Base-by-base conservation (phyloP, 2,888 invertebrate species). In the Plebejus anna region DNA sequence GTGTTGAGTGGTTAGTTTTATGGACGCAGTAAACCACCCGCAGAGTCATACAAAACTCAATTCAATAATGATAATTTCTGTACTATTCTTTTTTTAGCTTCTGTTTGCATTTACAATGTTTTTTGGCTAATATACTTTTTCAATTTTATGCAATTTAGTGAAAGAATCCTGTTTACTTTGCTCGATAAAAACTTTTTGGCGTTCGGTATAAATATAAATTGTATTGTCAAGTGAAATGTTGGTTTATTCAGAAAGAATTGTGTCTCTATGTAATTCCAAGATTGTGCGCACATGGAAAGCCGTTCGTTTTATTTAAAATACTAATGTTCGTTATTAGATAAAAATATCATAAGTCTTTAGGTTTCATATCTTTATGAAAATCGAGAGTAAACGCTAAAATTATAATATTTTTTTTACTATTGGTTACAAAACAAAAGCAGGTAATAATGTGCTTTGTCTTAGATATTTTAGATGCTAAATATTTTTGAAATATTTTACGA, bases 11-110 rank as follows among this genome's bases (percentile, higher is more conserved):
- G 89, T 89, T 86, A 87, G 81, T 80, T 91, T 90, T 91, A 91
- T 86, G 83, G 81, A 81, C 57, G 86, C 83, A 80, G 85, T 92
- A 93, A 89, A 92, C 92, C 92, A 90, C 91, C 92, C 91, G 90
- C 91, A 81, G 83, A 79, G 90, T 81, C 81, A 80, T 81, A 80
- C 79, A 82, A 66, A 66, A 66, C 32, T 66, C 66, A 9, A 66
- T 66, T 66, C 61, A 32, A 66, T 66, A 66, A 16, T 66, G 66
- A 66, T 36, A 61, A 61, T 61, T 61, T 11, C 28, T 61, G 61
- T 36, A 66, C 13, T 66, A 66, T 66, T 66, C 72, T 47, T 28
- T 72, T n/a, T 72, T 22, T 72, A 72, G 47, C 72, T 47, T 42
- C 72, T 72, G 72, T 47, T 47, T 72, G 47, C 28, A n/a, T 47